Conservation (phyloP, 2,113 vertebrate species). For the Toxotes jaculatrix region DNA sequence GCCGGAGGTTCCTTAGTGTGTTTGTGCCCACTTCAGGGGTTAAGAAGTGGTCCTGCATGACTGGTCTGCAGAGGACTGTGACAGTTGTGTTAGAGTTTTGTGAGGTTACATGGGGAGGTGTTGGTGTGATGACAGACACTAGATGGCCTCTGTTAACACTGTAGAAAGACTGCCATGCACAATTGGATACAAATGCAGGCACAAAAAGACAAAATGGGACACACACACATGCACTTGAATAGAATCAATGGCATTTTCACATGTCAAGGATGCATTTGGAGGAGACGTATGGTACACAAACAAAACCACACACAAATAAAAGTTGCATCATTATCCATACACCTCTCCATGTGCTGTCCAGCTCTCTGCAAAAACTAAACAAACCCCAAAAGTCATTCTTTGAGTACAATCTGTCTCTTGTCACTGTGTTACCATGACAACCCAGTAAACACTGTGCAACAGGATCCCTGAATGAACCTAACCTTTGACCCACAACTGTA, state of each 20-base stretch:
- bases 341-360: too few relatives aligned
- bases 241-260: background rate
- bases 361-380: background rate
- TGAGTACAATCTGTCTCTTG: background rate
- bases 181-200: conserved; percentile 1
- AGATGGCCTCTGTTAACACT: conserved; percentile 28
- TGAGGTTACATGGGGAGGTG: conserved; percentile 8
- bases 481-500: conserved; percentile 38
- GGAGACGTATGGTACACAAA: background rate
- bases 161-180: background rate
- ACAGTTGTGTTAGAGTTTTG: conserved; percentile 2
- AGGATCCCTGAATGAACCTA: conserved; percentile 19
- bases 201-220: background rate
- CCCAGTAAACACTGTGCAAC: conserved; percentile 33
- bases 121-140: conserved; percentile 26
- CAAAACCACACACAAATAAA: background rate
- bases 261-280: background rate
- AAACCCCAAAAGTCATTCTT: background rate
- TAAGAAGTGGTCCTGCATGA: conserved; percentile 55
- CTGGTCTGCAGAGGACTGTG: conserved; percentile 49
- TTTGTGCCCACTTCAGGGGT: background rate
- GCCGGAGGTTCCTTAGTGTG: background rate
- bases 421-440: conserved; percentile 47
- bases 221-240: background rate
- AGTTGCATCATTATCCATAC: background rate